phyloP scores from a whole-genome alignment of 2,797 vertebrate species.

The Tarsius wallacei region DNA sequence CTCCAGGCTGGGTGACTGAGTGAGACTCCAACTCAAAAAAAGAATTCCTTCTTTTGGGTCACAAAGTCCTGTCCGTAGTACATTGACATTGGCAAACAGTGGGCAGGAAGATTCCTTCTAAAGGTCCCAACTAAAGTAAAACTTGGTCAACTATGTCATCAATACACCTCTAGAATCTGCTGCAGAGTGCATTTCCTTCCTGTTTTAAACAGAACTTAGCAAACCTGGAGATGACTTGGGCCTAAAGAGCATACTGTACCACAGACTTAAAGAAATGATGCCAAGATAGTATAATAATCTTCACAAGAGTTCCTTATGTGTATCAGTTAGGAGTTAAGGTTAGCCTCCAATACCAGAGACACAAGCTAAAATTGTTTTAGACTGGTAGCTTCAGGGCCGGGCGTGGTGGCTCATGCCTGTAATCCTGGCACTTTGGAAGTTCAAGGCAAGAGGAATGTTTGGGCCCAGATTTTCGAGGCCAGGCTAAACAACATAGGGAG shows the following conservation, averaged over 20 bases:
- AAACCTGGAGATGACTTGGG: neutral
- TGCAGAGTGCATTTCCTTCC: neutral
- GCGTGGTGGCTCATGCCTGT: too few relatives aligned
- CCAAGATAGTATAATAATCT: neutral
- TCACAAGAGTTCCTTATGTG: neutral
- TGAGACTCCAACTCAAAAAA: too few relatives aligned
- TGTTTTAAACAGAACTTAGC: neutral
- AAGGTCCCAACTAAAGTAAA: neutral
- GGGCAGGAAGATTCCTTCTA: neutral
- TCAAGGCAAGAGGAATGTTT: too few relatives aligned
- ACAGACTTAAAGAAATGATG: neutral
- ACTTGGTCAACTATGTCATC: rapidly evolving
- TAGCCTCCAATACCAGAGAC: neutral
- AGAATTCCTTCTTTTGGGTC: neutral
- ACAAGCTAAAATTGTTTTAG: neutral
- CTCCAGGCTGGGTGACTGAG: too few relatives aligned
- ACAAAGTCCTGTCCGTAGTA: neutral
- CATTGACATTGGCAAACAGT: neutral
- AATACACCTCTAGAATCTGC: rapidly evolving
- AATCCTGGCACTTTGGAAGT: too few relatives aligned
- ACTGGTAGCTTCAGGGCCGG: too few relatives aligned
- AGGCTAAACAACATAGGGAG: too few relatives aligned
- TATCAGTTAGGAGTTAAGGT: neutral
- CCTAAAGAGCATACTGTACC: neutral
- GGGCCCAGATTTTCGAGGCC: too few relatives aligned